Conservation (phyloP, 1,140 invertebrate species). For the Pseudomyrmex sp. region DNA sequence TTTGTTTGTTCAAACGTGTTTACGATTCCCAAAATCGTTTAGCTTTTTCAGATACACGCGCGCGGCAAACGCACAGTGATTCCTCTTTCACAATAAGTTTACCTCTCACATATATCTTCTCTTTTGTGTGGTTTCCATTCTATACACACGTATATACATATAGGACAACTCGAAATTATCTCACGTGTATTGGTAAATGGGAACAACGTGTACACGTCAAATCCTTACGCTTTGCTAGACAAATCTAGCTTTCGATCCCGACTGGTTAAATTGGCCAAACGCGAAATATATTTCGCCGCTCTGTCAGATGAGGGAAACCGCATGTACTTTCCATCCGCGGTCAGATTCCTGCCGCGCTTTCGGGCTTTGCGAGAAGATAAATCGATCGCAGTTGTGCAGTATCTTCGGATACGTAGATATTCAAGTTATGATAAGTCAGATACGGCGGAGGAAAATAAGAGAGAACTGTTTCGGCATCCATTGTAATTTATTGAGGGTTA, state of each 20-base stretch:
- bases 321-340: conserved; percentile 10
- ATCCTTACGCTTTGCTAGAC: no score
- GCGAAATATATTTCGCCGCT: conserved; percentile 24
- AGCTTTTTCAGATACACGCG: no score
- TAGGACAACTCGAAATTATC: background rate
- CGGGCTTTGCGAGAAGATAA: conserved; percentile 10
- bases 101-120: no score
- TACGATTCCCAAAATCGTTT: background rate
- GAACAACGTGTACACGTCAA: no score
- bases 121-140: no score
- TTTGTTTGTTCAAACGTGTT: background rate
- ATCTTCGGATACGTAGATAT: background rate
- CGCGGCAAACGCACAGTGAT: no score
- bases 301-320: conserved; percentile 20
- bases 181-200: background rate
- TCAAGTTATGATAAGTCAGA: conserved; percentile 17
- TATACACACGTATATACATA: no score
- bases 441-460: conserved; percentile 10
- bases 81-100: no score
- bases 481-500: conserved; percentile 61
- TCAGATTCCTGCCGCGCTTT: conserved; percentile 12
- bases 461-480: conserved; percentile 38
- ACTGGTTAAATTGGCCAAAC: background rate
- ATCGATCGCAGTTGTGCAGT: conserved; percentile 13
- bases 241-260: background rate